Base-by-base conservation (phyloP, 1,140 invertebrate species). In the Argopecten irradians region DNA sequence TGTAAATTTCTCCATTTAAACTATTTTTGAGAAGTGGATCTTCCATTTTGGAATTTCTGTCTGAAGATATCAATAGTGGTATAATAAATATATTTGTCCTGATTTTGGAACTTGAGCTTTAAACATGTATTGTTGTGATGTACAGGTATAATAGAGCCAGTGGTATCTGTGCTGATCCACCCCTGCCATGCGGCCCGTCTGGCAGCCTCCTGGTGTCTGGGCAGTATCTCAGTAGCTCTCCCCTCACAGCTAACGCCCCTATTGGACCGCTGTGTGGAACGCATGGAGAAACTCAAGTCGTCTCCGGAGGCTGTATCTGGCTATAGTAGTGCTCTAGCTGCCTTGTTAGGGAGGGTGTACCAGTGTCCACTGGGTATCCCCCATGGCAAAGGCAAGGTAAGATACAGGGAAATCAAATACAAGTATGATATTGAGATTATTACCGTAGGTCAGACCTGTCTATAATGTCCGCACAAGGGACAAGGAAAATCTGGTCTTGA, bases 301-400 rank as follows among this genome's bases (percentile, higher is more conserved):
- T 98, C 98, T 33, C 97, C 98, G 0, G 99, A 99, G 95, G 98
- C 98, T 34, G 98, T 99, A 86, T 97, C 97, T 93, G 99, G 98
- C 32, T 99, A 99, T 94, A 99, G 98, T 93, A 97, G 97, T 93
- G 99, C 99, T 9, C 95, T 99, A 87, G 98, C 98, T 88, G 98
- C 99, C 9, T 97, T 99, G 86, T 96, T 99, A 46, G 98, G 99
- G 33, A 98, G 98, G 86, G 98, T 99, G 0, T 96, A 97, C 87
- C 96, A 98, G 84, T 99, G 98, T 83, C 98, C 98, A 5, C 96
- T 99, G 9, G 99, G 99, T 34, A 98, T 99, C 86, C 99, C 99
- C 32, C 98, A 99, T 95, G 93, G 98, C 71, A 98, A 98, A 92
- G 98, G 98, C 92, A 99, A 99, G 96, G 97, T 99, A 91, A 87